Conservation (phyloP, 2,797 vertebrate genomes). For the Pygocentrus nattereri region DNA sequence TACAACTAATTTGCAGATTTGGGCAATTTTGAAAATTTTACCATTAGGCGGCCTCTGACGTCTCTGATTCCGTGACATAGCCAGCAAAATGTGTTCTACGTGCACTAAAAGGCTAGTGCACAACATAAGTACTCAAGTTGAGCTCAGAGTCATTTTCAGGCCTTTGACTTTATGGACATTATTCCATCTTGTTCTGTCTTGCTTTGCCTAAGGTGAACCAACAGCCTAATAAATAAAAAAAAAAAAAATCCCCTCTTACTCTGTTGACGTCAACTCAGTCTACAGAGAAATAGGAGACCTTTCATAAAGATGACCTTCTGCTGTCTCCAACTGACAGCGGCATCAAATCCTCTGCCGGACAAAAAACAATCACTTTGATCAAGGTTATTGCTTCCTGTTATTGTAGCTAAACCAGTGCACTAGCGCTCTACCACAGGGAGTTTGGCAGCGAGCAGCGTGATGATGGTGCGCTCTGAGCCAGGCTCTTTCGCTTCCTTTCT, state of each 20-base stretch:
- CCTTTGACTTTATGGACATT: background rate
- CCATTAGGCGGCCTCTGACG: no score
- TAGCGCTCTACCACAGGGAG: conserved; percentile 23
- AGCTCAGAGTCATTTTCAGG: no score
- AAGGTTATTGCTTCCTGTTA: conserved; percentile 57
- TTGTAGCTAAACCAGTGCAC: conserved; percentile 39
- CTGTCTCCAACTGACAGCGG: conserved; percentile 44
- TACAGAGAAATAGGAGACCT: conserved; percentile 39
- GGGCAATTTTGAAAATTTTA: no score
- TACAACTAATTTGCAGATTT: no score
- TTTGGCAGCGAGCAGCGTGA: conserved; percentile 33
- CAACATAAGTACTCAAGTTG: no score
- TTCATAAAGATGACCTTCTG: conserved; percentile 48
- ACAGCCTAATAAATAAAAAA: conserved; percentile 26
- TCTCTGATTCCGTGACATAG: no score
- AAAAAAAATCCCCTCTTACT: conserved; percentile 8
- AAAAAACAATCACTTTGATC: conserved; percentile 58
- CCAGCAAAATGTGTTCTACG: no score
- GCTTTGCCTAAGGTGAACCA: conserved; percentile 6
- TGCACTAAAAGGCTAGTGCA: no score
- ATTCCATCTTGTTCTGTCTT: background rate
- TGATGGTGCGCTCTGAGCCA: conserved; percentile 10
- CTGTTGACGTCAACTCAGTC: conserved; percentile 28
- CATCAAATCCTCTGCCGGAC: conserved; percentile 41
- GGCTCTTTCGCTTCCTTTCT: background rate